Percentiles rank a stretch among this genome's conserved stretches.
phyloP scores from a whole-genome alignment of 2,113 vertebrate genomes.

The Onychostoma macrolepis region DNA sequence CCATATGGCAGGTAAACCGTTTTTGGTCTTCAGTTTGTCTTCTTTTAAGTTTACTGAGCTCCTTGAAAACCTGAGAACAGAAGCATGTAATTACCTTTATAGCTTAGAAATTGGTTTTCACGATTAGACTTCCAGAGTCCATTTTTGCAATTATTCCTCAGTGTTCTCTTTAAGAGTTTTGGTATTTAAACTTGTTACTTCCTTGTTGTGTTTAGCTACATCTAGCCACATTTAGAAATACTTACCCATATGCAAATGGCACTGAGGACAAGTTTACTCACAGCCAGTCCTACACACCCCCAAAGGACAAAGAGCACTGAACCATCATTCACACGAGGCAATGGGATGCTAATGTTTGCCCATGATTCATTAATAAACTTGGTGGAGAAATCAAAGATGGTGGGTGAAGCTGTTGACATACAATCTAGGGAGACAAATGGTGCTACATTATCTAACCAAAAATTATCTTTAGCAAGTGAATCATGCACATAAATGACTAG shows the following conservation, averaged over 20 bases:
- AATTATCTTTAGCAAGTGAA: background rate
- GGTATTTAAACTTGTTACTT: background rate
- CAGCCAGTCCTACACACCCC: conserved; percentile 50
- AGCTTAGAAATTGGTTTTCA: background rate
- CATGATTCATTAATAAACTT: background rate
- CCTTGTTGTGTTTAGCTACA: background rate
- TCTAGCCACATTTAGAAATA: background rate
- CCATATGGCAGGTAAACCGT: background rate
- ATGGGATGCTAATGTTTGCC: accelerated
- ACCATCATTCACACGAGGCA: accelerated
- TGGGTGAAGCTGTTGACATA: background rate
- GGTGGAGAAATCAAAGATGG: background rate
- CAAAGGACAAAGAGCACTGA: conserved; percentile 53
- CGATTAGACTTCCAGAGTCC: background rate
- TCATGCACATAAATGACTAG: background rate
- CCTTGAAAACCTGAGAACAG: background rate
- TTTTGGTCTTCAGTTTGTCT: background rate
- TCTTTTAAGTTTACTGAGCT: background rate
- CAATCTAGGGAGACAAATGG: background rate
- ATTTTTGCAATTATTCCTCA: background rate
- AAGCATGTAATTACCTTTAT: background rate
- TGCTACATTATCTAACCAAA: background rate
- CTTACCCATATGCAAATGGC: conserved; percentile 66
- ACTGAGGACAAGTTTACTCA: conserved; percentile 67
- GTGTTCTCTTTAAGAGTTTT: background rate